Base-by-base conservation (phyloP, 1,140 invertebrate genomes). In the Theocolax elegans region DNA sequence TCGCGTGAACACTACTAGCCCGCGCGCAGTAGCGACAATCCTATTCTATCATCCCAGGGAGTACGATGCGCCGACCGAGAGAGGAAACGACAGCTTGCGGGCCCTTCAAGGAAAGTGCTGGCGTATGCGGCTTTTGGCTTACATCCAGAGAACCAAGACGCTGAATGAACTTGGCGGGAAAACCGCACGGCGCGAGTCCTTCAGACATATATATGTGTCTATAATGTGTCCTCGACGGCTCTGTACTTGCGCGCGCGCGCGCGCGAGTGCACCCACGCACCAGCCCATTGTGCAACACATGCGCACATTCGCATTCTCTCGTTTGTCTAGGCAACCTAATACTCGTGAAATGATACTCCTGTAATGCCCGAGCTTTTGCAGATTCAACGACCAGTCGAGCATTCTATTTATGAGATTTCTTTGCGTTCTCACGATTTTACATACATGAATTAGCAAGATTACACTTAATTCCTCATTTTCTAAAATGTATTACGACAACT, bases 121-220 rank as follows among this genome's bases (percentile, higher is more conserved):
- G 75, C 71, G 68, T 76, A 81, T 81, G 79, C 75, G 75, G 72
- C 75, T 77, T 81, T 84, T 83, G 81, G 83, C 83, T 81, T 81
- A 76, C 51, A 77, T 83, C 82, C 81, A 38, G 42, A 58, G 21
- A 15, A 54, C 23, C 31, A 75, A 83, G 78, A 82, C 67, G 74
- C 77, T 83, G 79, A 83, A 83, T 84, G 83, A 82, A 82, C 75
- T 83, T 83, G 80, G 79, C 79, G 80, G 79, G 80, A 83, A 84
- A 83, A 78, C 75, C 74, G 73, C 74, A 77, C 71, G 46, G 10
- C 68, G 19, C 42, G 19, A 49, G 31, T 19, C 25, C 19, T 59
- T 71, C 62, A 35, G 31, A 6, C 10, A 35, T 35, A 35, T 35
- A 35, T 35, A 35, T 35, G 10, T 35, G 31, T 35, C 4, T 35